Percentiles rank a stretch among this genome's conserved stretches.
Evolutionary conservation across 53 echinoderm and acorn worm genomes (phyloP).

Genomic region (Henricia sp.): DNA sequence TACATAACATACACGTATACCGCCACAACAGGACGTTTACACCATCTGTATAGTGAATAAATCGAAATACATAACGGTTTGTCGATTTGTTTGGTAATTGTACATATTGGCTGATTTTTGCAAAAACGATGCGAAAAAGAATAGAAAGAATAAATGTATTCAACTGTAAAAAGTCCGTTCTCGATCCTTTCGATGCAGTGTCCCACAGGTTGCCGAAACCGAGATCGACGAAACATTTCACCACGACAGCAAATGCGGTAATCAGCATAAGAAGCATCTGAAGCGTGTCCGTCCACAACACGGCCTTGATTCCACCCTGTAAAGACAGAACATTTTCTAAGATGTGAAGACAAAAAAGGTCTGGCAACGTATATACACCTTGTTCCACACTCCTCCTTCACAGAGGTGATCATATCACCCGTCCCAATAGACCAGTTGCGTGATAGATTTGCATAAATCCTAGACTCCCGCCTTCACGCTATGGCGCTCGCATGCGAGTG

Average conservation of each 20-base stretch:
- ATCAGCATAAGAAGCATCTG: conserved; percentile 30
- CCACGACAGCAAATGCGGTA: conserved; percentile 11
- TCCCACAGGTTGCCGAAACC: conserved; percentile 12
- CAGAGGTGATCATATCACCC: not conserved
- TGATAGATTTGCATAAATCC: no score
- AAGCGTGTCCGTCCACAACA: conserved; percentile 43
- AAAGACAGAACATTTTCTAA: not conserved
- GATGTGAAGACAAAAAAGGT: not conserved
- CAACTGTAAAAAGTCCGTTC: conserved; percentile 21
- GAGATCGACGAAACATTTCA: not conserved
- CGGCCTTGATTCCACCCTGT: conserved; percentile 41
- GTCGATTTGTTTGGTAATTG: no score
- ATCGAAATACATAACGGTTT: no score
- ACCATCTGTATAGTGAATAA: no score
- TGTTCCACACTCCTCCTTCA: not conserved
- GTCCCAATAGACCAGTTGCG: no score
- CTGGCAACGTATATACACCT: not conserved
- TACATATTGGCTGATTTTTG: not conserved
- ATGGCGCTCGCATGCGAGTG: no score
- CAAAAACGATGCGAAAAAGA: not conserved
- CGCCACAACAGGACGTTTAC: no score
- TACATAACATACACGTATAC: no score
- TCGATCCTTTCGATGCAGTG: conserved; percentile 1
- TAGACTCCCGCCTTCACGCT: no score
- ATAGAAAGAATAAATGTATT: not conserved